Evolutionary conservation across 2,888 invertebrate species (phyloP).

Genomic region (Fragum fragum): DNA sequence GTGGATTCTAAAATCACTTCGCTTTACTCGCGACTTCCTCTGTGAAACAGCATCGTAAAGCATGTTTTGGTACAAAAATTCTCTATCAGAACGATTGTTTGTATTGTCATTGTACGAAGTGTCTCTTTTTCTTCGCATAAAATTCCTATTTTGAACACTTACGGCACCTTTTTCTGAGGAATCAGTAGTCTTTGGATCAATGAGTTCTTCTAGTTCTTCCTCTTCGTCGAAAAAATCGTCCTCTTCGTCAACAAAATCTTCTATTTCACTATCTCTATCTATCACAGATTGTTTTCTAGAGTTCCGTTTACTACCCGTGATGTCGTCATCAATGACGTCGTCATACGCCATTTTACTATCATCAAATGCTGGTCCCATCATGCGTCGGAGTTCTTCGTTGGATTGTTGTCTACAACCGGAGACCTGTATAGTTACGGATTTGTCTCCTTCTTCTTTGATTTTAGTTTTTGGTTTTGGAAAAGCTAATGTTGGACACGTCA

Average conservation of each 20-base stretch:
- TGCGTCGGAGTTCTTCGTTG: slow-evolving; percentile 66
- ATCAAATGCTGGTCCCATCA: slow-evolving; percentile 77
- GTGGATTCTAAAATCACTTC: slow-evolving; percentile 60
- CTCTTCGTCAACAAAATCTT: slow-evolving; percentile 52
- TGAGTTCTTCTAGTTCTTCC: slow-evolving; percentile 52
- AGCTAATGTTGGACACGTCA: slow-evolving; percentile 64
- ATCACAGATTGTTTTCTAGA: slow-evolving; percentile 54
- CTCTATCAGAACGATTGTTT: slow-evolving; percentile 44
- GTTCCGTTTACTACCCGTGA: slow-evolving; percentile 61
- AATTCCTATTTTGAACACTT: slow-evolving; percentile 67
- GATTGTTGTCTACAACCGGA: slow-evolving; percentile 72
- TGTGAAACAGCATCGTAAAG: slow-evolving; percentile 44
- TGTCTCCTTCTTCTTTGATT: slow-evolving; percentile 45
- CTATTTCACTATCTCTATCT: slow-evolving; percentile 14
- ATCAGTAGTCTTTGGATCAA: slow-evolving; percentile 10
- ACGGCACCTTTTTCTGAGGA: slow-evolving; percentile 43
- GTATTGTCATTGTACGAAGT: slow-evolving; percentile 38
- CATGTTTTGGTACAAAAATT: slow-evolving; percentile 64
- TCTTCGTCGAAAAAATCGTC: slow-evolving; percentile 60
- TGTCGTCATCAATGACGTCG: slow-evolving; percentile 46
- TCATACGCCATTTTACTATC: slow-evolving; percentile 75
- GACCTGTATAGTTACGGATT: slow-evolving; percentile 53
- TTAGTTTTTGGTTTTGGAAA: slow-evolving; percentile 62
- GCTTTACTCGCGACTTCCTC: slow-evolving; percentile 48
- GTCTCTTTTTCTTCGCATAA: slow-evolving; percentile 71